Conservation (phyloP, 1,140 invertebrate species). For the Drosophila bocki region DNA sequence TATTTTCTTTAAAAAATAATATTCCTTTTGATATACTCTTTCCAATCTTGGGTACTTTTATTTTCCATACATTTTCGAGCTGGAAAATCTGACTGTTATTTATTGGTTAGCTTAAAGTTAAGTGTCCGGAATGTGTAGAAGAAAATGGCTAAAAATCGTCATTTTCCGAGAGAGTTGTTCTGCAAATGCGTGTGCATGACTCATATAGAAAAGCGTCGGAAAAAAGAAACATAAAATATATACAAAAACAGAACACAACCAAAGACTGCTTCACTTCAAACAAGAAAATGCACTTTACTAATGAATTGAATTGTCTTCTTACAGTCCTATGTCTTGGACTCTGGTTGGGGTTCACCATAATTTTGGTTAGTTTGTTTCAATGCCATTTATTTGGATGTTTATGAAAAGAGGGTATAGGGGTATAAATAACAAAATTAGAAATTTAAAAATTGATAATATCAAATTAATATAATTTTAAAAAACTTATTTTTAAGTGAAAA, state of each 20-base stretch:
- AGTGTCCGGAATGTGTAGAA: constrained; percentile 2
- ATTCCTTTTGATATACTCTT: too few relatives aligned
- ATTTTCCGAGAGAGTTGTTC: constrained; percentile 6
- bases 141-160: constrained; percentile 5
- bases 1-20: background rate
- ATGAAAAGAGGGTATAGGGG: background rate
- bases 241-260: constrained; percentile 22
- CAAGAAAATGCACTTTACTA: constrained; percentile 82
- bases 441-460: background rate
- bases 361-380: constrained; percentile 9
- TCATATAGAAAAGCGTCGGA: constrained; percentile 23
- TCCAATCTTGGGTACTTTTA: background rate
- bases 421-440: background rate
- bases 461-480: too few relatives aligned
- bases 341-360: constrained; percentile 13
- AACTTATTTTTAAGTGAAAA: too few relatives aligned
- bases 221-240: background rate
- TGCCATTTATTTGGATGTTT: background rate
- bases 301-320: constrained; percentile 75
- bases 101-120: constrained; percentile 17
- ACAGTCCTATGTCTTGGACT: constrained; percentile 19
- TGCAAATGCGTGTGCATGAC: constrained; percentile 42
- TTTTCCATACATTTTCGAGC: background rate
- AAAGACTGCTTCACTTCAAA: constrained; percentile 46
- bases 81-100: constrained; percentile 17